Evolutionary conservation across 2,888 invertebrate genomes (phyloP).

Genomic region (Cosmia pyralina): DNA sequence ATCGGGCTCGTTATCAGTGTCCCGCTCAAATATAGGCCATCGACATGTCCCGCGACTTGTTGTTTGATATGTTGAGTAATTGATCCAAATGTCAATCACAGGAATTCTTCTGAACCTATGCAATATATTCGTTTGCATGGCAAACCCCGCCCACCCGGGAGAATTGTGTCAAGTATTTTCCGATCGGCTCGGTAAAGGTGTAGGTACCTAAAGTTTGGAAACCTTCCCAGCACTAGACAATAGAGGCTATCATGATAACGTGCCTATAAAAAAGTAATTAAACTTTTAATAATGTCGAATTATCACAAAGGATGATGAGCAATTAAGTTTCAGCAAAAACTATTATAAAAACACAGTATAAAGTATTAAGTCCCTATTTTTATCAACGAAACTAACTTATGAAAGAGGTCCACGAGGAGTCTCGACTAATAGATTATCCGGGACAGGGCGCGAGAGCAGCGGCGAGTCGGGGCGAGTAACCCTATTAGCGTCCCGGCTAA

Average conservation of each 20-base stretch:
- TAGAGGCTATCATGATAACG: background rate
- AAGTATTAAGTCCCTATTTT: background rate
- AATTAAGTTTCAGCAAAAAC: constrained; percentile 6
- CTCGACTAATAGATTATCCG: constrained; percentile 38
- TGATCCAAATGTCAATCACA: constrained; percentile 36
- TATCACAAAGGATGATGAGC: background rate
- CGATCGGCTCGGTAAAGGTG: constrained; percentile 8
- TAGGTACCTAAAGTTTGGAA: background rate
- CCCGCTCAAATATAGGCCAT: constrained; percentile 46
- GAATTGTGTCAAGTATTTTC: constrained; percentile 41
- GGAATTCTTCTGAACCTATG: constrained; percentile 17
- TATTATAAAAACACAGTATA: background rate
- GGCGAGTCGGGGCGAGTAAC: constrained; percentile 34
- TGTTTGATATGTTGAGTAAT: constrained; percentile 44
- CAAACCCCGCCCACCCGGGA: background rate
- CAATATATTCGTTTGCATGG: constrained; percentile 28
- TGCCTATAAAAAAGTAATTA: background rate
- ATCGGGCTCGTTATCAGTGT: constrained; percentile 50
- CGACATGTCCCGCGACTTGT: constrained; percentile 44
- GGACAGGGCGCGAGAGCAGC: background rate
- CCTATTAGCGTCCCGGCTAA: constrained; percentile 41
- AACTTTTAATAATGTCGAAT: background rate
- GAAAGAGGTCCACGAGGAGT: constrained; percentile 1
- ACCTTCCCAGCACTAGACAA: background rate
- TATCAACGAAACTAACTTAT: constrained; percentile 23